These are phyloP conservation scores for Merops nubicus DNA, from an alignment of 2,113 vertebrate genomes.

Conservation along the genomic window DNA sequence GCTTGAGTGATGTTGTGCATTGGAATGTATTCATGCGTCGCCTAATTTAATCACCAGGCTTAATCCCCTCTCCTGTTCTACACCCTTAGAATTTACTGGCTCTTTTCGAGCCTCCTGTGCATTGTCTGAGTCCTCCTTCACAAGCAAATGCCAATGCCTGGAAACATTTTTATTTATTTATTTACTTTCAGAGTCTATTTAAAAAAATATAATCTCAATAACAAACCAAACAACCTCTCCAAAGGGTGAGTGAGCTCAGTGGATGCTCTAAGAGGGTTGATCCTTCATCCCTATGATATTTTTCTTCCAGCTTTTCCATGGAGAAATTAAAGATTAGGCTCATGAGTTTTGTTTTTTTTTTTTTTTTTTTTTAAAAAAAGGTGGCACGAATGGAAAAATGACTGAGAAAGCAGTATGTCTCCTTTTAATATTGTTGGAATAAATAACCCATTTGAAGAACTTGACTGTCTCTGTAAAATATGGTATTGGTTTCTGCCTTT, in stretches of 20 bases:
- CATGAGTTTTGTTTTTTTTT: no score
- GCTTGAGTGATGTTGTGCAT: slow-evolving; percentile 85
- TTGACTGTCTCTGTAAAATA: slow-evolving; percentile 62
- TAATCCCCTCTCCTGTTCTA: slow-evolving; percentile 65
- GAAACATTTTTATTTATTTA: neutral
- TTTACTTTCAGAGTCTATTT: neutral
- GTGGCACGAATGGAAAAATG: slow-evolving; percentile 63
- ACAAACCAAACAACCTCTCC: neutral
- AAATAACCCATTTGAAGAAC: slow-evolving; percentile 57
- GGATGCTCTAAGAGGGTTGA: neutral
- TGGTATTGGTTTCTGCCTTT: slow-evolving; percentile 52
- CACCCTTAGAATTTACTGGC: slow-evolving; percentile 41
- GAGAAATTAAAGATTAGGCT: slow-evolving; percentile 47
- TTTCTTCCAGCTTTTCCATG: slow-evolving; percentile 45
- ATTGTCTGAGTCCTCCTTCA: slow-evolving; percentile 18
- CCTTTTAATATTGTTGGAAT: slow-evolving; percentile 64
- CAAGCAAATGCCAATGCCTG: neutral
- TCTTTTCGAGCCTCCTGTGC: neutral
- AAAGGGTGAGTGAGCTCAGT: neutral
- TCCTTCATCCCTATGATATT: neutral
- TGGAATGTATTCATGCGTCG: slow-evolving; percentile 84
- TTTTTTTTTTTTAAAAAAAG: slow-evolving; percentile 60
- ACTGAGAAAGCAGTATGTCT: neutral
- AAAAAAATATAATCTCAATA: neutral
- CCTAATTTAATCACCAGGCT: slow-evolving; percentile 82